Evolutionary conservation across 2,113 vertebrate genomes (phyloP).

Genomic region (Oxyura jamaicensis): DNA sequence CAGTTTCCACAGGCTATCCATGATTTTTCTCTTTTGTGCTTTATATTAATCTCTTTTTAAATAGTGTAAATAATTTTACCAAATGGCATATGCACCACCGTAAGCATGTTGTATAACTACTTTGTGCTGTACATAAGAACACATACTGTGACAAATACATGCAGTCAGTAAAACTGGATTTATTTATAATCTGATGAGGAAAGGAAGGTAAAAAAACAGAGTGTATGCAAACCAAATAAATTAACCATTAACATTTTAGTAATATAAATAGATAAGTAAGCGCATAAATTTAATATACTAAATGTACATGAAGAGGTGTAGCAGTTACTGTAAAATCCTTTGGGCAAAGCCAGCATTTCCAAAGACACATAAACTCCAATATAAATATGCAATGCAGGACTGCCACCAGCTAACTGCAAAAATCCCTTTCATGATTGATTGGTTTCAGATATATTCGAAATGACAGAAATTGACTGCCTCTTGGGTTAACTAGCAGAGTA

Average conservation of each 20-base stretch:
- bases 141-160: neutral
- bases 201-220: neutral
- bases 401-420: neutral
- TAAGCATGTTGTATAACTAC: neutral
- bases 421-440: neutral
- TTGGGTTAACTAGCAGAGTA: constrained; percentile 36
- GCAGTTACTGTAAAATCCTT: neutral
- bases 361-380: neutral
- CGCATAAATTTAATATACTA: no score
- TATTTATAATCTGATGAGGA: neutral
- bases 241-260: neutral
- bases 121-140: neutral
- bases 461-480: constrained; percentile 40
- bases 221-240: neutral
- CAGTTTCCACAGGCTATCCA: neutral
- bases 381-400: neutral
- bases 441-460: constrained; percentile 36
- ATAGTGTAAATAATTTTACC: neutral
- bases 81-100: neutral
- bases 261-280: no score
- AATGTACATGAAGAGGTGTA: neutral
- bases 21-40: neutral
- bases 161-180: neutral
- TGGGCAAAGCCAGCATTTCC: neutral
- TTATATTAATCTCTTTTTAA: neutral